Conservation (phyloP, 2,113 vertebrate genomes). For the Phylloscopus trochiloides region DNA sequence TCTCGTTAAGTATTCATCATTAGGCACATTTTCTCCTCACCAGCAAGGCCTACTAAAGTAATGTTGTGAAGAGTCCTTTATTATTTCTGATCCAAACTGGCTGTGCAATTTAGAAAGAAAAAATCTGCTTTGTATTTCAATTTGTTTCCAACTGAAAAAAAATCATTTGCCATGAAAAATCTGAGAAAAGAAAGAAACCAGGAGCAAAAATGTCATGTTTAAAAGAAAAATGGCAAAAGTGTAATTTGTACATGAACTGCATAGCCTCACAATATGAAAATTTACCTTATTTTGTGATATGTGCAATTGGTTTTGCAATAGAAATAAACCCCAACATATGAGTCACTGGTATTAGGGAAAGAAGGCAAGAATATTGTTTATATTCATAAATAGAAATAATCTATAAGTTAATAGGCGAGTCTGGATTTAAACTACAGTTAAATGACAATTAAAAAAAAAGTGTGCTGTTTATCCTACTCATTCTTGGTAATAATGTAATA, state of each 20-base stretch:
- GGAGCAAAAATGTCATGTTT: neutral
- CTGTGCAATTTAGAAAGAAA: neutral
- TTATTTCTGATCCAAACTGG: neutral
- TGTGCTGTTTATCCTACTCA: neutral
- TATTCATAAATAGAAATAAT: neutral
- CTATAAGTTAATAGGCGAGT: neutral
- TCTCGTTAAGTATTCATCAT: neutral
- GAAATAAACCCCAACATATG: neutral
- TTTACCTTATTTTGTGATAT: neutral
- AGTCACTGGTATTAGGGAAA: neutral
- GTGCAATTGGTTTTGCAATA: neutral
- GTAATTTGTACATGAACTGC: neutral
- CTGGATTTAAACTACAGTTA: neutral
- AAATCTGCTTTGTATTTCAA: neutral
- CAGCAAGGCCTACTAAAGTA: neutral
- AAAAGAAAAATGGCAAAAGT: neutral
- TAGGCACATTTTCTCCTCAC: neutral
- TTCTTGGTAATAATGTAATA: neutral
- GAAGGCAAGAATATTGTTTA: neutral
- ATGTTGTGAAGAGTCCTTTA: neutral
- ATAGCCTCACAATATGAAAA: neutral
- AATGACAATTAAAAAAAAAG: neutral
- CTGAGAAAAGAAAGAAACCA: neutral
- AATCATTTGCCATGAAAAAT: neutral
- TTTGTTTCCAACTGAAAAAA: neutral